Conservation (phyloP, 1,140 invertebrate genomes). For the Drosophila sechellia region DNA sequence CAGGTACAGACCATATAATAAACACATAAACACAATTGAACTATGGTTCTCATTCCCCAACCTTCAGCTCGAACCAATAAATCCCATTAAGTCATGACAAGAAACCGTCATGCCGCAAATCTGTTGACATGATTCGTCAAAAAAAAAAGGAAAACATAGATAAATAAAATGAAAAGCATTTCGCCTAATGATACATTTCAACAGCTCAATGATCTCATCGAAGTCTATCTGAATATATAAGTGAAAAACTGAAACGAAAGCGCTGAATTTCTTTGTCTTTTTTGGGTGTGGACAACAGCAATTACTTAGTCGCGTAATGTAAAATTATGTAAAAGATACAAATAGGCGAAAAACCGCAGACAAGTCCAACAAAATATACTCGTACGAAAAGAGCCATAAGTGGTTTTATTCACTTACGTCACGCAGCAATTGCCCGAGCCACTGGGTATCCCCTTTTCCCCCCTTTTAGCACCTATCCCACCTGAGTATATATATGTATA, state of each 20-base stretch:
- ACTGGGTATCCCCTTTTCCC: background rate
- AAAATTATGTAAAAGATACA: constrained; percentile 48
- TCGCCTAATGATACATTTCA: constrained; percentile 34
- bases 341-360: constrained; percentile 23
- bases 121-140: constrained; percentile 24
- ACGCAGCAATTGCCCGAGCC: constrained; percentile 40
- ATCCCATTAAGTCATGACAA: constrained; percentile 33
- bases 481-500: background rate
- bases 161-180: constrained; percentile 16
- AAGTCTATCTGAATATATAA: constrained; percentile 9
- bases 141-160: constrained; percentile 11
- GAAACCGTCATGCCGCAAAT: constrained; percentile 46
- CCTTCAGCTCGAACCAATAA: constrained; percentile 39
- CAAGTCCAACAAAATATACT: constrained; percentile 28
- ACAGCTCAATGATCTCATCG: constrained; percentile 46
- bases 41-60: constrained; percentile 7
- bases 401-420: constrained; percentile 60
- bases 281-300: constrained; percentile 28
- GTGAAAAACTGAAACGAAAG: background rate
- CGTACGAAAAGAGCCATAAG: constrained; percentile 41
- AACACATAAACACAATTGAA: background rate
- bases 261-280: constrained; percentile 7
- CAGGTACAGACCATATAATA: background rate
- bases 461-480: background rate
- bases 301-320: constrained; percentile 38